Base-by-base conservation (phyloP, 2,888 invertebrate species). In the Priocnemis perturbator region DNA sequence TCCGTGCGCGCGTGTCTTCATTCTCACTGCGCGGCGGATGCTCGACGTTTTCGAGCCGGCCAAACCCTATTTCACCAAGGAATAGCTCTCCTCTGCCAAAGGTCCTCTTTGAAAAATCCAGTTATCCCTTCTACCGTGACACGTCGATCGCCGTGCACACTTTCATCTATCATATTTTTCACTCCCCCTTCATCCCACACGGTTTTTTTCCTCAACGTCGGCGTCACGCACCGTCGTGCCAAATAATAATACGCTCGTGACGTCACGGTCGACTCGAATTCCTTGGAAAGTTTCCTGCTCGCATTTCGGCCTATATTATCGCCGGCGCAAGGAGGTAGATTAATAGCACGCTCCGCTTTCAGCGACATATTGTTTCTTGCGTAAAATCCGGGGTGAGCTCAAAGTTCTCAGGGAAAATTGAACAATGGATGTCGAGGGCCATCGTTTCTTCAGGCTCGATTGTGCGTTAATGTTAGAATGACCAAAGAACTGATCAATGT, bases 21-120 rank as follows among this genome's bases (percentile, higher is more conserved):
- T 76, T 79, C 76, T 79, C 77, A 74, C 76, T 71, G 73, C 73
- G 67, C 67, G 66, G 2, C 60, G 58, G 58, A 69, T 63, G 64
- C 67, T 60, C 60, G 48, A 58, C 30, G 45, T 26, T 60, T 60
- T 59, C 26, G 47, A 61, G 64, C 48, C 64, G 67, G 70, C 73
- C 58, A 59, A 59, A 64, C 69, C 73, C 71, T 63, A 65, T 73
- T 64, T 69, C 71, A 64, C 53, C 61, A 48, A 69, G 77, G 75
- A 78, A 78, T 60, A 67, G 67, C 61, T 68, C 59, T 55, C 23
- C 53, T 30, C 47, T 74, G 74, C 69, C 74, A 76, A 74, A 67
- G 60, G 44, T 15, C 60, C 62, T 60, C 26, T 44, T 68, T 55
- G 68, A 71, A 73, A 76, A 79, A 71, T 74, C 63, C 76, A 74